Evolutionary conservation across 2,797 vertebrate species (phyloP), one percentile per base, ranked within the genome.

Genomic region (Podargus strigoides): DNA sequence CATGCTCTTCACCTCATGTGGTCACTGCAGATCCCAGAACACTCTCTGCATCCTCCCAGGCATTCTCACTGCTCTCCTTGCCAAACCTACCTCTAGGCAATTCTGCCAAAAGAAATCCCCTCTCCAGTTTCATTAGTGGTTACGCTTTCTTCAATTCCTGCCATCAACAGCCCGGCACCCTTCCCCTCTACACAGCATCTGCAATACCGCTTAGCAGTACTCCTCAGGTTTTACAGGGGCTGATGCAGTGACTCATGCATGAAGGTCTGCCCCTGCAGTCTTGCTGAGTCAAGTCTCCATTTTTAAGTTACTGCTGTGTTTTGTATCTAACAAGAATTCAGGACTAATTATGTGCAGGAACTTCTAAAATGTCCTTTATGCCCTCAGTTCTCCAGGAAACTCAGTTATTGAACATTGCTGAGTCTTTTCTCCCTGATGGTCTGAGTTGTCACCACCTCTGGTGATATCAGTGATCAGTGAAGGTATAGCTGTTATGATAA

Each of bases 11-110:
- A 53, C 16, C 14, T 56, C 58, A 28, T 66, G 47, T 47, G 34
- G 66, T 63, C 59, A n/a, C 41, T 50, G 24, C 7, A 70, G 28
- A 16, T 39, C 41, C 49, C 50, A 46, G 30, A 55, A 50, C 0
- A 0, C 44, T 66, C 70, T 60, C 16, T 59, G 58, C 23, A 37
- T 46, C 46, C 0, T 0, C 64, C 18, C 32, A 60, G 42, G 24
- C 20, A 3, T 42, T 69, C 30, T 62, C 30, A 12, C 15, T 46
- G 30, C 15, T 78, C 34, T 85, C 14, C 47, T 78, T 50, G 16
- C 26, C 55, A 82, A 89, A 58, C 11, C 13, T 15, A 60, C 22
- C 9, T 0, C 18, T 21, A 24, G 24, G 22, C 26, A 63, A 32
- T 46, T 62, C 21, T 68, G 12, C 27, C 3, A 9, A 60, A 80